phyloP scores from a whole-genome alignment of 2,797 vertebrate genomes.

The Ispidina picta region DNA sequence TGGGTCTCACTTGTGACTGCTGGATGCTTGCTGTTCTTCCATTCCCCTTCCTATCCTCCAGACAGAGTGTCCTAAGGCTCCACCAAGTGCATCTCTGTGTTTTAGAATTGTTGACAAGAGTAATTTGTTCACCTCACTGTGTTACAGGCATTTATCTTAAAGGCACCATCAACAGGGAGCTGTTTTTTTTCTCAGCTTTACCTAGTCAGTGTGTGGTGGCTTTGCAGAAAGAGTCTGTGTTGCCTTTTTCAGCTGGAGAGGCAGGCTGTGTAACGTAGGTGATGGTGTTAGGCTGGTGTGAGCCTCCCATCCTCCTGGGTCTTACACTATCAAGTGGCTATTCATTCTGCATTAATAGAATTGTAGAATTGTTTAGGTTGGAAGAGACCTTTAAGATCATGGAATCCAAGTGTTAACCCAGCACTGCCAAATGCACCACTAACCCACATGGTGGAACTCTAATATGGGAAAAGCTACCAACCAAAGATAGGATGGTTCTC shows the following conservation, averaged over 20 bases:
- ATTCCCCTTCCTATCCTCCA: neutral
- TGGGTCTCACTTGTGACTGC: fast-evolving
- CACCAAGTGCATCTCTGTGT: neutral
- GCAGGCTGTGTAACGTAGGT: neutral
- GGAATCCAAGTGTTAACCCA: neutral
- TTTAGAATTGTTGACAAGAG: neutral
- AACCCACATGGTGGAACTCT: neutral
- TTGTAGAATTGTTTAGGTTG: neutral
- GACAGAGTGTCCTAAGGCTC: neutral
- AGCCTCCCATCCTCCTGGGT: neutral
- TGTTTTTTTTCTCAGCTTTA: neutral
- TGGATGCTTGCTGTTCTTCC: neutral
- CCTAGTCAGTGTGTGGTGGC: neutral
- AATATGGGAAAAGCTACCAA: neutral
- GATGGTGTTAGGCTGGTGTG: neutral
- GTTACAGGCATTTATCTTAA: neutral
- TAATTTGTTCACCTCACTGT: neutral
- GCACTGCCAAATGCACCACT: neutral
- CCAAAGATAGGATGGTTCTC: neutral
- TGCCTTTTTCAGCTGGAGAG: neutral
- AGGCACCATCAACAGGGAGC: fast-evolving
- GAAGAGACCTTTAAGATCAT: neutral
- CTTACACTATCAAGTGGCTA: neutral
- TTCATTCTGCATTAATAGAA: neutral
- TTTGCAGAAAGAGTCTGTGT: neutral